Base-by-base conservation (phyloP, 2,888 invertebrate species). In the Andrena praecox region DNA sequence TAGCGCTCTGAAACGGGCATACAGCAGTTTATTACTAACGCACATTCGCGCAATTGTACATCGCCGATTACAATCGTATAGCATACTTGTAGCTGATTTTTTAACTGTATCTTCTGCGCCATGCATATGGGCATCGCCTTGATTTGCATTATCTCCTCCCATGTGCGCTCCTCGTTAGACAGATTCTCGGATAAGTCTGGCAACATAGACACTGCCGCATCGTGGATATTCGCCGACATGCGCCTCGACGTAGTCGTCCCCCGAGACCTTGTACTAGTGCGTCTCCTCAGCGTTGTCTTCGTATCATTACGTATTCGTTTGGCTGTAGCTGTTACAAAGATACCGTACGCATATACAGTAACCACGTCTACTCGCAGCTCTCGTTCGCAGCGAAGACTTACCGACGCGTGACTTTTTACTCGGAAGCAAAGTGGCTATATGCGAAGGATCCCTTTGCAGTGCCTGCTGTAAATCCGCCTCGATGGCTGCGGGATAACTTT, bases 121-220 rank as follows among this genome's bases (percentile, higher is more conserved):
- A 98, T 97, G 7, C 96, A 96, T 6, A 98, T 96, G 0, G 98
- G 97, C 96, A 97, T 96, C 0, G 97, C 96, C 91, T 97, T 97
- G 85, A 98, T 97, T 93, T 97, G 96, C 96, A 97, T 97, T 64
- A 98, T 97, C 93, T 97, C 97, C 88, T 97, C 97, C 97, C 97
- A 97, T 0, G 97, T 97, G 0, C 96, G 95, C 91, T 97, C 97
- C 92, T 98, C 98, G 89, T 97, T 97, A 0, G 97, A 97, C 62
- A 97, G 94, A 93, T 97, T 97, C 92, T 97, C 97, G 94, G 97
- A 97, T n/a, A 98, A 93, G 93, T 98, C 97, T 0, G 97, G 97
- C 86, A 98, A 92, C 96, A 97, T 97, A 0, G 97, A 96, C 2
- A 97, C 96, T 82, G 97, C 96, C 70, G 97, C 96, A 91, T 97